These are phyloP conservation scores for Sigmodon hispidus DNA, from an alignment of 2,113 vertebrate genomes.

Conservation along the genomic window DNA sequence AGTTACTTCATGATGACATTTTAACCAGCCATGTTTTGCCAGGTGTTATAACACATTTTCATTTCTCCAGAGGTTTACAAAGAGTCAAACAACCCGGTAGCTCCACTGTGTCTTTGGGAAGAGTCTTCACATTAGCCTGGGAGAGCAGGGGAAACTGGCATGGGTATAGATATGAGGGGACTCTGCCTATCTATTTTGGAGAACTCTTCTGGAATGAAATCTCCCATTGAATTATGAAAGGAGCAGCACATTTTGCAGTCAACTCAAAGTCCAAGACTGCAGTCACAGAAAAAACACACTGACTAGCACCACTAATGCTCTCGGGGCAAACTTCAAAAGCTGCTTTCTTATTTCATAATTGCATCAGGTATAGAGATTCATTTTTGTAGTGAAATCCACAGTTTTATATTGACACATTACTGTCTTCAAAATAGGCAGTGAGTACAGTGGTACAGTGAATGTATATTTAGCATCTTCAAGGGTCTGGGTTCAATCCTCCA, in stretches of 20 bases:
- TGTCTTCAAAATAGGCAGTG: neutral
- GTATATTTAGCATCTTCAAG: neutral
- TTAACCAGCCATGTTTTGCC: constrained; percentile 34
- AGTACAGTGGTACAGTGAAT: neutral
- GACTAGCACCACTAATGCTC: neutral
- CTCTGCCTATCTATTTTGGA: neutral
- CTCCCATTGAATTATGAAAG: neutral
- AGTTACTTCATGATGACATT: constrained; percentile 70
- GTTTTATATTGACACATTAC: neutral
- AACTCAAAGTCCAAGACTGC: neutral
- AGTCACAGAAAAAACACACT: neutral
- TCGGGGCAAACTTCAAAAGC: neutral
- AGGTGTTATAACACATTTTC: constrained; percentile 2
- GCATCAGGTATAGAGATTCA: neutral
- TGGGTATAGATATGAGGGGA: neutral
- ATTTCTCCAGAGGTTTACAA: constrained; percentile 5
- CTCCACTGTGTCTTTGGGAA: rapidly evolving
- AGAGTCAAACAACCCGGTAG: too few relatives aligned
- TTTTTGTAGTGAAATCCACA: neutral
- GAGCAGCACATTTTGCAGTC: neutral
- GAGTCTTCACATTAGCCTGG: rapidly evolving
- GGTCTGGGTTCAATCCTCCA: neutral
- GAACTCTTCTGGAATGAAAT: neutral
- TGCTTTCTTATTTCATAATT: neutral
- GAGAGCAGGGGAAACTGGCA: too few relatives aligned